Base-by-base conservation (phyloP, 1,140 invertebrate species). In the Drosophila kanapiae region DNA sequence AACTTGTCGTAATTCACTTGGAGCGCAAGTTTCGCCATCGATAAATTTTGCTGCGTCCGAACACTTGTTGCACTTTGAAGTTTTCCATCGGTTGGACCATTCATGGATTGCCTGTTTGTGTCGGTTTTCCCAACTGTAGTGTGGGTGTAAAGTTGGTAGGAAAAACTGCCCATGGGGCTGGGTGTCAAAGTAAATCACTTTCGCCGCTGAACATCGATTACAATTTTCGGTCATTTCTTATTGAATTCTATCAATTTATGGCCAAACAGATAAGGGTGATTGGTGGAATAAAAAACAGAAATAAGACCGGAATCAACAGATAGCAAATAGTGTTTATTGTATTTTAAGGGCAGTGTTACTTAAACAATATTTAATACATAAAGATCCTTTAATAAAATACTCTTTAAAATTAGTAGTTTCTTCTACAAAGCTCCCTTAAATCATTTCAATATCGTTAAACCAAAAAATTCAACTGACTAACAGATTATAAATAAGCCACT, bases 1-100 rank as follows among this genome's bases (percentile, higher is more conserved):
- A 88, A 88, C 80, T 87, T 88, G 84, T 79, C 85, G 85, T 88
- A 88, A 88, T 85, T 88, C 78, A 88, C 85, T 85, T 71, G 72
- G 70, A 85, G 80, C 43, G 43, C 65, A 88, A 88, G 78, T 90
- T 87, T 75, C 75, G 68, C 75, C 78, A 74, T 81, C 85, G 59
- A 88, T 88, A 88, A 88, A 88, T 88, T 88, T 79, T 70, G 54
- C 72, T 38, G 62, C 63, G 61, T 65, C 75, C 78, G 62, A 88
- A 74, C 85, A 88, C 85, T 88, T 88, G 85, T 88, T 88, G 85
- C 85, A 64, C 74, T 74, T 60, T 59, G 29, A 38, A 67, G 53
- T 48, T 82, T 43, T 54, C 14, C 60, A 43, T 48, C 60, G 45
- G 53, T 61, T n/a, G n/a, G n/a, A n/a, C n/a, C n/a, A n/a, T n/a